Evolutionary conservation across 2,797 vertebrate genomes (phyloP), one percentile per base, ranked within the genome.

Genomic region (Babyrousa celebensis): DNA sequence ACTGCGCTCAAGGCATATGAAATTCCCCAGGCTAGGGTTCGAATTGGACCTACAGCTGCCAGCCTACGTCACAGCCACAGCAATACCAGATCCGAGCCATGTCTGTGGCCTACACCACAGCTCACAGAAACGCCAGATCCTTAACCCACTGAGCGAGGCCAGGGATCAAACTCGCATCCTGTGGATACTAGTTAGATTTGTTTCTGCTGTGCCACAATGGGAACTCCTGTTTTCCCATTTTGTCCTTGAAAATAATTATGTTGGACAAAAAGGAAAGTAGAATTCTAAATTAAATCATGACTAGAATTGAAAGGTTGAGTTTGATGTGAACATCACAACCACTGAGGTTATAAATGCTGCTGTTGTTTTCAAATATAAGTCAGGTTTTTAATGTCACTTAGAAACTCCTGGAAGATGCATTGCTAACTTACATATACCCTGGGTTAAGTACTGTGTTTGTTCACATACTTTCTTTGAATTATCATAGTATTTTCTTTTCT

Each of bases 221-320:
- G 43, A 48, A 48, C 43, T 48, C 43, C 43, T 15, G 6, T 93
- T 94, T 96, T 83, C 48, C 72, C 52, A 90, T 1, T 71, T 74
- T 88, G 32, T 83, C 96, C 65, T 92, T 97, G 96, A 90, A 78
- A 94, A 90, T 84, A 83, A 96, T 96, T 89, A 23, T 32, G 4
- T 70, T 95, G 65, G 78, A 92, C 88, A 96, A 84, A 93, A 93
- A 87, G 65, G 40, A 89, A 96, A 93, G 56, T 71, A 91, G 86
- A 89, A 94, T 96, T 86, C 68, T 87, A 91, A 90, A 96, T 85
- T 95, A 96, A 93, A 74, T 89, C 27, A 95, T 89, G 68, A 56
- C 54, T n/a, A 36, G 78, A 87, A 91, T 32, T 72, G 25, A 95
- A 95, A 95, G 86, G 48, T 72, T 96, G 86, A 84, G 7, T 89